A percentile compares a stretch with the other conserved stretches of the same genome.
Conservation (phyloP, 1,140 invertebrate species). For the Riptortus pedestris region DNA sequence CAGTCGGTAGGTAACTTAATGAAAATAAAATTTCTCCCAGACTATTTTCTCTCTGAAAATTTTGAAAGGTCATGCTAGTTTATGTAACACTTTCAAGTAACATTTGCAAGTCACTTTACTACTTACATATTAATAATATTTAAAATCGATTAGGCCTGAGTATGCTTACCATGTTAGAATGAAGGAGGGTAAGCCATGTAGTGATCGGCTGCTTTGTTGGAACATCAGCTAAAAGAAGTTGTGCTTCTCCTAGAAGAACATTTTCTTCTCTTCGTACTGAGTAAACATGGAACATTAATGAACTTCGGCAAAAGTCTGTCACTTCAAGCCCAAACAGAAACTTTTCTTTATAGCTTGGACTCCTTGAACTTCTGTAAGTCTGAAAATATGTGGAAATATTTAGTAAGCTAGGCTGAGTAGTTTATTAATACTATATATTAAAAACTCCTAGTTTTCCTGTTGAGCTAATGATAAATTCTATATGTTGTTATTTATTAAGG, state of each 20-base stretch:
- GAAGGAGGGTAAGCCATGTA: constrained; percentile 48
- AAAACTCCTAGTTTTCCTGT: no score
- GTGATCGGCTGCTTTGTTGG: constrained; percentile 47
- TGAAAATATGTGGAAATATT: constrained; percentile 32
- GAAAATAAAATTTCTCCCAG: constrained; percentile 49
- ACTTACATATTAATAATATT: no score
- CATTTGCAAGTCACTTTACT: no score
- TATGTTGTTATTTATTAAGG: no score
- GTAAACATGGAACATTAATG: constrained; percentile 51
- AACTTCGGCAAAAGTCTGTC: constrained; percentile 41
- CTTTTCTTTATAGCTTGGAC: constrained; percentile 61
- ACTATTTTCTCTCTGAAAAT: constrained; percentile 40
- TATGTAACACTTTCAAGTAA: no score
- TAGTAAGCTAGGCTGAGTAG: not conserved
- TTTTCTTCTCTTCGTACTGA: constrained; percentile 49
- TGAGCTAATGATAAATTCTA: no score
- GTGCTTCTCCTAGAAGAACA: constrained; percentile 53
- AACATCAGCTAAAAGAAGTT: constrained; percentile 49
- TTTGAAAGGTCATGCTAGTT: no score
- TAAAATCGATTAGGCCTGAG: no score
- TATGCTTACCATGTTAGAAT: constrained; percentile 23
- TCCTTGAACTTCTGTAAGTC: constrained; percentile 51
- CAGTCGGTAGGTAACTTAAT: constrained; percentile 47
- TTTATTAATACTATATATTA: no score
- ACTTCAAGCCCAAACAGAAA: constrained; percentile 57